Conservation (phyloP, 1,140 invertebrate species). For the Tetramorium alpestre region DNA sequence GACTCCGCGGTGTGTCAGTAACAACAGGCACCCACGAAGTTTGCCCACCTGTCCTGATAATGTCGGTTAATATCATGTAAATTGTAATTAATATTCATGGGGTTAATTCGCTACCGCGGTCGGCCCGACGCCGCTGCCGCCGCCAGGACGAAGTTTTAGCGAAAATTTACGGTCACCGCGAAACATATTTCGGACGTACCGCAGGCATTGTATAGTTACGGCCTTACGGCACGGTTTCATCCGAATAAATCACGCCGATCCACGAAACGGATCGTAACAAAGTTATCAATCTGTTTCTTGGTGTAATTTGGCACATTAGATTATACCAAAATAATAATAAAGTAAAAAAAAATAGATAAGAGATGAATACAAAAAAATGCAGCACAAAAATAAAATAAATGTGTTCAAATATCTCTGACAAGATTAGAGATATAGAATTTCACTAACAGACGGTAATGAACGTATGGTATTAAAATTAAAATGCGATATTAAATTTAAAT, state of each 20-base stretch:
- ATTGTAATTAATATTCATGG: conserved; percentile 85
- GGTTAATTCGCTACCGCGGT: conserved; percentile 74
- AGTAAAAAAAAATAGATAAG: background rate
- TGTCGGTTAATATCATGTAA: conserved; percentile 84
- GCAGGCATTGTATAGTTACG: conserved; percentile 53
- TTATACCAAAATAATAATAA: no score
- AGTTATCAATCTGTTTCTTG: conserved; percentile 22
- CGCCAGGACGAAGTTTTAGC: conserved; percentile 74
- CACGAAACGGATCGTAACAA: background rate
- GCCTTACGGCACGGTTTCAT: background rate
- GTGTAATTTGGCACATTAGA: background rate
- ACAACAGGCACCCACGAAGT: conserved; percentile 77
- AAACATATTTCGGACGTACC: conserved; percentile 78
- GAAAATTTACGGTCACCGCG: conserved; percentile 79
- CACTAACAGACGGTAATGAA: background rate
- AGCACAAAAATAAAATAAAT: background rate
- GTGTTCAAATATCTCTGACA: background rate
- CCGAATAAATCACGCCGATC: conserved; percentile 60
- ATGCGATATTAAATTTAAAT: background rate
- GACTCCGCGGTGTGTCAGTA: conserved; percentile 61
- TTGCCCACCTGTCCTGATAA: conserved; percentile 82
- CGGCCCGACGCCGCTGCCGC: conserved; percentile 44
- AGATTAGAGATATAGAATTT: background rate
- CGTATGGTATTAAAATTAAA: background rate
- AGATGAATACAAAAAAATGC: background rate